These are phyloP conservation scores for Zaprionus inermis DNA, from an alignment of 1,140 invertebrate species.

Conservation along the genomic window DNA sequence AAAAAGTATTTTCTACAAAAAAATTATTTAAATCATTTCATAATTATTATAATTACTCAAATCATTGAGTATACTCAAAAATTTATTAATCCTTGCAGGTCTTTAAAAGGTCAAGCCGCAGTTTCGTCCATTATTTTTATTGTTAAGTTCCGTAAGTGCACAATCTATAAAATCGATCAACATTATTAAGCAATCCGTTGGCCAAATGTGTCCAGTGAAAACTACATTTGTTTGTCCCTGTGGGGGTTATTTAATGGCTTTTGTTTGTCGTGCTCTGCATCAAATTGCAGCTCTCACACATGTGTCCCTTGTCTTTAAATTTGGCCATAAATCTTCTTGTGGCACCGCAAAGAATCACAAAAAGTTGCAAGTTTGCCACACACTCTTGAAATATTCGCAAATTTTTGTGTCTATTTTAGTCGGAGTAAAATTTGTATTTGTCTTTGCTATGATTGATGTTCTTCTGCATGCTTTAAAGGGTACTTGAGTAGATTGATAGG, in stretches of 20 bases:
- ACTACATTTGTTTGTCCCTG: constrained; percentile 57
- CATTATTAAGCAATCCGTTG: constrained; percentile 62
- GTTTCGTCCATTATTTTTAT: not conserved
- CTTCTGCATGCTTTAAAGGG: constrained; percentile 13
- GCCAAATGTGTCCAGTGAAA: constrained; percentile 56
- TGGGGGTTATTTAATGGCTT: constrained; percentile 14
- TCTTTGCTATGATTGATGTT: constrained; percentile 35
- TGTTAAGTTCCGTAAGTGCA: not conserved
- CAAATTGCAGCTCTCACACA: constrained; percentile 56
- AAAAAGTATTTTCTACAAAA: no score
- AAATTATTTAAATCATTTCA: no score
- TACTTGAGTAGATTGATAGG: not conserved
- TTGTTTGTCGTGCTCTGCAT: constrained; percentile 25
- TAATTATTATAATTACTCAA: no score
- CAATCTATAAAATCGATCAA: constrained; percentile 59
- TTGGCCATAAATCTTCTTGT: constrained; percentile 70
- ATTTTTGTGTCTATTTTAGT: constrained; percentile 21
- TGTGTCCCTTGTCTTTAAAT: constrained; percentile 41
- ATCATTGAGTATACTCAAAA: no score
- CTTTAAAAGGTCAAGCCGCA: not conserved
- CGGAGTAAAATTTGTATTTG: constrained; percentile 15
- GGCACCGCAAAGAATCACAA: constrained; percentile 29
- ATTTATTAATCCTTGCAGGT: no score
- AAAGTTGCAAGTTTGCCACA: constrained; percentile 34
- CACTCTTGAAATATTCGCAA: constrained; percentile 16